phyloP scores from a whole-genome alignment of 2,888 invertebrate genomes.

The Epinotia bilunana region DNA sequence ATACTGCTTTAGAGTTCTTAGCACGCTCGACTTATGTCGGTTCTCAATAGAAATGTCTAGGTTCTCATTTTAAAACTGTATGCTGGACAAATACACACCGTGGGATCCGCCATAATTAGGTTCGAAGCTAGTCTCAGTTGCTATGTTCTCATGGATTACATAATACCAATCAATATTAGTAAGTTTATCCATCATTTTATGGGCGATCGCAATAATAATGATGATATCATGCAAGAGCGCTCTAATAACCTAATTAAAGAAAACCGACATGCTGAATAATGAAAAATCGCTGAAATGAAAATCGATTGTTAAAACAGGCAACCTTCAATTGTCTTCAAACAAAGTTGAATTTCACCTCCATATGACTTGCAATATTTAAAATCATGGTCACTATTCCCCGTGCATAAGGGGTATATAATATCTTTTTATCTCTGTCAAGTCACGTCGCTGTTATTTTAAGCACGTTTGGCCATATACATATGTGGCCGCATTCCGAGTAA shows the following conservation, averaged over 20 bases:
- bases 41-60: too few relatives aligned
- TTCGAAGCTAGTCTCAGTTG: too few relatives aligned
- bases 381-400: neutral
- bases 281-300: slow-evolving; percentile 56
- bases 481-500: slow-evolving; percentile 55
- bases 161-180: too few relatives aligned
- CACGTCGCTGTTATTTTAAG: slow-evolving; percentile 50
- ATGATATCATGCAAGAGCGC: neutral
- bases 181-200: too few relatives aligned
- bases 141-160: too few relatives aligned
- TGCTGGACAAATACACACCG: too few relatives aligned
- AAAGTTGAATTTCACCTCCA: slow-evolving; percentile 53
- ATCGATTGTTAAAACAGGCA: slow-evolving; percentile 50
- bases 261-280: slow-evolving; percentile 46
- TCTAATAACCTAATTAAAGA: slow-evolving; percentile 42
- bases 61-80: too few relatives aligned
- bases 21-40: too few relatives aligned
- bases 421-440: slow-evolving; percentile 45
- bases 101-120: too few relatives aligned
- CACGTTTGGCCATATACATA: slow-evolving; percentile 61
- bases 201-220: neutral
- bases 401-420: slow-evolving; percentile 24
- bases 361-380: slow-evolving; percentile 8
- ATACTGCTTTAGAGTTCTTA: too few relatives aligned
- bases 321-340: slow-evolving; percentile 47